These are phyloP conservation scores for Alloplasta piceator DNA, from an alignment of 2,888 invertebrate genomes.

Conservation along the genomic window DNA sequence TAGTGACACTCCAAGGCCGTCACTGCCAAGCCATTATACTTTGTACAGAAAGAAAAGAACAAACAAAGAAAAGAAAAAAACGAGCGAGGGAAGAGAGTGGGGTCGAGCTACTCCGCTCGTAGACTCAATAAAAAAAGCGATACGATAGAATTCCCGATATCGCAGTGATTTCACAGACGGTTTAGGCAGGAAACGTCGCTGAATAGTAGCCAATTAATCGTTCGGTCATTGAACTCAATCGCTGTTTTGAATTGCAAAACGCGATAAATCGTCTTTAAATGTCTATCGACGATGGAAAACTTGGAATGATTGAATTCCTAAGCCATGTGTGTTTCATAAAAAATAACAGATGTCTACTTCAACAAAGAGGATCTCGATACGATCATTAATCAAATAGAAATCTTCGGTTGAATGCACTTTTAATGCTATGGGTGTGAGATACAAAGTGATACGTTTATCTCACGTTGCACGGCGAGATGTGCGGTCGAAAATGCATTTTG, in stretches of 20 bases:
- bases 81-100: conserved; percentile 18
- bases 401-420: too few species aligned
- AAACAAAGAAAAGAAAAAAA: neutral
- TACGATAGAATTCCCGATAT: conserved; percentile 42
- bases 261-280: conserved; percentile 10
- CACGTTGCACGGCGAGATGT: too few species aligned
- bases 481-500: too few species aligned
- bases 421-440: too few species aligned
- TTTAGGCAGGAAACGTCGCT: conserved; percentile 12
- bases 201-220: conserved; percentile 39
- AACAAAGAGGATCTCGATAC: too few species aligned
- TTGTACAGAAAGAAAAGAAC: conserved; percentile 14
- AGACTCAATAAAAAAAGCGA: conserved; percentile 13
- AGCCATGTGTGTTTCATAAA: neutral
- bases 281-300: neutral
- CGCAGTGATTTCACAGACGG: conserved; percentile 35
- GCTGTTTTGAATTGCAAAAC: conserved; percentile 27
- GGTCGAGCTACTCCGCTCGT: conserved; percentile 11
- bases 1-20: conserved; percentile 81
- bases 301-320: neutral
- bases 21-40: conserved; percentile 5
- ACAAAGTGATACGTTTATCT: too few species aligned
- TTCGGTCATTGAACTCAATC: conserved; percentile 34
- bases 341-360: too few species aligned
- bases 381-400: too few species aligned